Conservation (phyloP, 1,140 invertebrate genomes). For the Drosophila setifemur region DNA sequence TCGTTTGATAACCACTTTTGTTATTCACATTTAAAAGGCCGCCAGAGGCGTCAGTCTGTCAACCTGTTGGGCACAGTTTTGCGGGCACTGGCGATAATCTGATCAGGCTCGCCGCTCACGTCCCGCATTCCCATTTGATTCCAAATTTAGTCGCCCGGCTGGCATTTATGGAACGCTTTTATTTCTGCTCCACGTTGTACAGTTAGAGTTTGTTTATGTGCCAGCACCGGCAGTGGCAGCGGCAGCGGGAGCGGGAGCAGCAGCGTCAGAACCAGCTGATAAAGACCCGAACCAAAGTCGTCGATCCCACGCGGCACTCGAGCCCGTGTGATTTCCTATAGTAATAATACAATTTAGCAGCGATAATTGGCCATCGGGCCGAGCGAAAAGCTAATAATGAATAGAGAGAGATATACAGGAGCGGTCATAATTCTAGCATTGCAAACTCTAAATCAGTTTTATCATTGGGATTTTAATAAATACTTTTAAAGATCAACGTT, state of each 20-base stretch:
- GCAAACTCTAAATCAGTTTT: not conserved
- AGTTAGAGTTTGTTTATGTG: conserved; percentile 34
- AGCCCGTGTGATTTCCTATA: conserved; percentile 34
- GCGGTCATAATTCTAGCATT: not conserved
- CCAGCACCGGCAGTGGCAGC: conserved; percentile 8
- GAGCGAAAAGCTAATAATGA: not conserved
- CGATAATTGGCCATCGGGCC: conserved; percentile 69
- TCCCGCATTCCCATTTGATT: conserved; percentile 1
- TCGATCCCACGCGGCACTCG: conserved; percentile 58
- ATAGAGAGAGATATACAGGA: not conserved
- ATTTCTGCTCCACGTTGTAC: not conserved
- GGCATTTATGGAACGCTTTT: conserved; percentile 28
- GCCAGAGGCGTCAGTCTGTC: conserved; percentile 17
- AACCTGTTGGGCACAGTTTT: conserved; percentile 43
- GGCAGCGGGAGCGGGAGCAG: conserved; percentile 1
- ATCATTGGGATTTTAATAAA: too few species aligned
- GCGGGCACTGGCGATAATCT: conserved; percentile 40
- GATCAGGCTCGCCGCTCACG: conserved; percentile 48
- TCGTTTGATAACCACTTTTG: conserved; percentile 45
- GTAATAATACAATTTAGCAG: conserved; percentile 68
- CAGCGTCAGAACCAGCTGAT: too few species aligned
- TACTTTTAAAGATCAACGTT: too few species aligned
- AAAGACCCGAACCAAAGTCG: conserved; percentile 36
- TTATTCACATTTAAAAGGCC: conserved; percentile 33
- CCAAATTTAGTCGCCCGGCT: conserved; percentile 16